Conservation (phyloP, 2,888 invertebrate genomes). For the Oasisia sp. region DNA sequence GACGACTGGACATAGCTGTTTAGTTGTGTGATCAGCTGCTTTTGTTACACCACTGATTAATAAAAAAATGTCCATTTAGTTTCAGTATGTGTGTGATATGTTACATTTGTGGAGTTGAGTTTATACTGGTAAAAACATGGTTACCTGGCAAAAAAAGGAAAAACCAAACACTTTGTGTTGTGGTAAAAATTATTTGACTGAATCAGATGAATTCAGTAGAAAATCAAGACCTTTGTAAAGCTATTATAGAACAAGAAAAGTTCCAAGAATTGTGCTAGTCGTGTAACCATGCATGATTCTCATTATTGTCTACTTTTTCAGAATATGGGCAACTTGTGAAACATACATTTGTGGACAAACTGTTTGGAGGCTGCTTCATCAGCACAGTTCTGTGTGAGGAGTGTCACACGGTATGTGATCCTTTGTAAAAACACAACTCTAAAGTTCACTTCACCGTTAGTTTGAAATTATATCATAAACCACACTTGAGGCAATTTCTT, state of each 20-base stretch:
- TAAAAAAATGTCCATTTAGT: background rate
- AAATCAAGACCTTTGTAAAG: background rate
- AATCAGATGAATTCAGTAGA: background rate
- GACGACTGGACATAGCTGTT: background rate
- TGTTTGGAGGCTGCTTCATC: constrained; percentile 92
- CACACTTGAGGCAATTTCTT: background rate
- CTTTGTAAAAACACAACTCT: background rate
- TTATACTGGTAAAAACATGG: background rate
- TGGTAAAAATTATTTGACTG: too few species aligned
- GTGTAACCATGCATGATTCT: background rate
- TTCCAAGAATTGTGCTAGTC: background rate
- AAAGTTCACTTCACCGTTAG: background rate
- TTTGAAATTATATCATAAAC: background rate
- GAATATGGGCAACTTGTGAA: constrained; percentile 66
- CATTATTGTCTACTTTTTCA: constrained; percentile 26
- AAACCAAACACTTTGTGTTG: too few species aligned
- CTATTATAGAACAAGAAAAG: background rate
- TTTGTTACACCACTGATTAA: background rate
- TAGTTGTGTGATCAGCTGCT: background rate
- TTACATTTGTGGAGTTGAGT: background rate
- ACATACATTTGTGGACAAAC: constrained; percentile 77
- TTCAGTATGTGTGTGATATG: background rate
- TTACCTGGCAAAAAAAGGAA: too few species aligned
- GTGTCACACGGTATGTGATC: constrained; percentile 72
- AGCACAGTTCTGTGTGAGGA: constrained; percentile 75